Percentiles rank a stretch among this genome's conserved stretches.
Evolutionary conservation across 2,797 vertebrate species (phyloP).

Genomic region (Oryzias sinensis): DNA sequence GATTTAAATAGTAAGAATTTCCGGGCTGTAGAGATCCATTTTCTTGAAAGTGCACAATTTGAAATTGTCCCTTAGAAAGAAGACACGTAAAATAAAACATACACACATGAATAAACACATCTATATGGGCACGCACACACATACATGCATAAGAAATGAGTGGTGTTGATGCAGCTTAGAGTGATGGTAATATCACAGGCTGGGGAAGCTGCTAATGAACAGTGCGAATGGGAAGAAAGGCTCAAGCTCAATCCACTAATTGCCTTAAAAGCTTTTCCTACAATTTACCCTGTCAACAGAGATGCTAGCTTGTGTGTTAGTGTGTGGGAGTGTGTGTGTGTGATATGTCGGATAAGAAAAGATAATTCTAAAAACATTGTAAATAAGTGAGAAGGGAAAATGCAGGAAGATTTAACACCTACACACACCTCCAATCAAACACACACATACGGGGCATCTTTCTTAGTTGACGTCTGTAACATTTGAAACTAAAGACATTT

Average conservation of each 20-base stretch:
- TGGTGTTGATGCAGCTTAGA: slow-evolving; percentile 72
- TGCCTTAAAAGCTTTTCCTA: slow-evolving; percentile 83
- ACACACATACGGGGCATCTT: slow-evolving; percentile 33
- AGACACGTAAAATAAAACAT: slow-evolving; percentile 57
- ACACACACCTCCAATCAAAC: slow-evolving; percentile 54
- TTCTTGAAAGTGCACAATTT: slow-evolving; percentile 62
- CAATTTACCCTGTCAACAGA: slow-evolving; percentile 80
- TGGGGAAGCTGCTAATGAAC: slow-evolving; percentile 81
- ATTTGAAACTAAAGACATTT: slow-evolving; percentile 51
- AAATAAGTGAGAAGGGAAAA: slow-evolving; percentile 49
- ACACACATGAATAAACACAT: slow-evolving; percentile 36
- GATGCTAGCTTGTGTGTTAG: slow-evolving; percentile 46
- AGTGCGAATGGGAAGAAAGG: slow-evolving; percentile 78
- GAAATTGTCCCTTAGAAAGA: slow-evolving; percentile 54
- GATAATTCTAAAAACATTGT: slow-evolving; percentile 71
- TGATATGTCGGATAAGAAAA: slow-evolving; percentile 53
- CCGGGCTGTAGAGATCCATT: slow-evolving; percentile 57
- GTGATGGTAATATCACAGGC: slow-evolving; percentile 79
- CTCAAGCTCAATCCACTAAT: slow-evolving; percentile 80
- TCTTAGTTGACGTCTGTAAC: slow-evolving; percentile 32
- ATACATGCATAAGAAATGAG: slow-evolving; percentile 51
- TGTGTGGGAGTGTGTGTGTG: slow-evolving; percentile 32
- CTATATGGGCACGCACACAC: slow-evolving; percentile 1
- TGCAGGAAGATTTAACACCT: slow-evolving; percentile 64
- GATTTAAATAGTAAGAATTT: slow-evolving; percentile 63